phyloP scores from a whole-genome alignment of 2,888 invertebrate genomes.

The Dicyrtomina minuta region DNA sequence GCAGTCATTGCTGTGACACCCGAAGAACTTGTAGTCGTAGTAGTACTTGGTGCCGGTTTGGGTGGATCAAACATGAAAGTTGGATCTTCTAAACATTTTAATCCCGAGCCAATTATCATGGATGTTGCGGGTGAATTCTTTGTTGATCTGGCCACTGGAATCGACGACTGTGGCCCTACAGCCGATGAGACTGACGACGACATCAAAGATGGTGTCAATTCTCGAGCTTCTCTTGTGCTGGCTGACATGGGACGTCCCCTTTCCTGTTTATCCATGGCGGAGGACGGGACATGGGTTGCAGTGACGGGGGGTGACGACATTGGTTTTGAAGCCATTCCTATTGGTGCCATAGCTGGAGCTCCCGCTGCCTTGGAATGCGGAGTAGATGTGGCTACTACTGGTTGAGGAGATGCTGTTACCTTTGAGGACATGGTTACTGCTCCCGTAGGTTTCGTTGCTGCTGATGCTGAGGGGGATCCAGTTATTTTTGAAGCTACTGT shows the following conservation, averaged over 20 bases:
- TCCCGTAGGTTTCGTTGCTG: slow-evolving; percentile 12
- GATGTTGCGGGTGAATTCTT: slow-evolving; percentile 54
- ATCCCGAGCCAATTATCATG: slow-evolving; percentile 60
- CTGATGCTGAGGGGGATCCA: slow-evolving; percentile 7
- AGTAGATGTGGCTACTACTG: not conserved
- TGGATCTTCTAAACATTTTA: slow-evolving; percentile 63
- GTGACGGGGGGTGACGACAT: no score
- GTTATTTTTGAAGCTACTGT: not conserved
- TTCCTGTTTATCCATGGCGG: not conserved
- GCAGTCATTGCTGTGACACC: not conserved
- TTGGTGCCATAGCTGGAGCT: no score
- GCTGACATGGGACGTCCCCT: not conserved
- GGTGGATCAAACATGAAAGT: slow-evolving; percentile 60
- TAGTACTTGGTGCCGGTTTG: slow-evolving; percentile 34
- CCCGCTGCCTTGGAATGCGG: not conserved
- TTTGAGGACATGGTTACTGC: slow-evolving; percentile 15
- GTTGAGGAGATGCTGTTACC: not conserved
- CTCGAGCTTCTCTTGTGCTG: no score
- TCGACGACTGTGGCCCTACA: not conserved
- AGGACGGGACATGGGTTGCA: no score
- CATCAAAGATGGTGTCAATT: not conserved
- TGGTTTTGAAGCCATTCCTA: no score
- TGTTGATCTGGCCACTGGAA: not conserved
- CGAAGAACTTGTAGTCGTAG: not conserved
- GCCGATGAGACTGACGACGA: not conserved